Conservation (phyloP, 2,113 vertebrate species). For the Vulpes ferrilata region DNA sequence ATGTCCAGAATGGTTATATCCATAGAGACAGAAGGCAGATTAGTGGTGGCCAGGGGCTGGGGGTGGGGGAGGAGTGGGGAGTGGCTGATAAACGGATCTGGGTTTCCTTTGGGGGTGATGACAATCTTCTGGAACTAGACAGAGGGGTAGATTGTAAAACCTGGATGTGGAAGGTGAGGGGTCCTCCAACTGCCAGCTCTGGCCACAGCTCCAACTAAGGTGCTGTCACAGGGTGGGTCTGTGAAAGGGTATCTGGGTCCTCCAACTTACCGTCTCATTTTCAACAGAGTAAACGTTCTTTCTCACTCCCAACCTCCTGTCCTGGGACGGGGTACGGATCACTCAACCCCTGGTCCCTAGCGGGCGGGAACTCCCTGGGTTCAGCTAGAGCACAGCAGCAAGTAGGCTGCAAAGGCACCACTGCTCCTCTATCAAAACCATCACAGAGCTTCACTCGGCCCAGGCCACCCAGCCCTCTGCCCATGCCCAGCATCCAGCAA, state of each 20-base stretch:
- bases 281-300: neutral
- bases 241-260: rapidly evolving
- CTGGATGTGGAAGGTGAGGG: neutral
- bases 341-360: neutral
- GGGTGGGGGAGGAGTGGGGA: neutral
- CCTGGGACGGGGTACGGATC: neutral
- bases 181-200: neutral
- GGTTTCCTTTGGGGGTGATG: neutral
- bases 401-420: neutral
- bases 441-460: neutral
- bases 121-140: neutral
- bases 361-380: neutral
- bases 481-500: neutral
- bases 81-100: rapidly evolving
- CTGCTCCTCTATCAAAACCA: neutral
- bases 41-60: neutral
- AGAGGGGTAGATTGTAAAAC: neutral
- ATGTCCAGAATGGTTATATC: neutral
- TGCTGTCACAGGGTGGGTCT: neutral
- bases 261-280: neutral
- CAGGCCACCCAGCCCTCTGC: neutral
- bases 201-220: neutral
- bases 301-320: neutral
- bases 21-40: neutral
- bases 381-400: rapidly evolving